Evolutionary conservation across 1,140 invertebrate species (phyloP).

Genomic region (Campoletis sonorensis): DNA sequence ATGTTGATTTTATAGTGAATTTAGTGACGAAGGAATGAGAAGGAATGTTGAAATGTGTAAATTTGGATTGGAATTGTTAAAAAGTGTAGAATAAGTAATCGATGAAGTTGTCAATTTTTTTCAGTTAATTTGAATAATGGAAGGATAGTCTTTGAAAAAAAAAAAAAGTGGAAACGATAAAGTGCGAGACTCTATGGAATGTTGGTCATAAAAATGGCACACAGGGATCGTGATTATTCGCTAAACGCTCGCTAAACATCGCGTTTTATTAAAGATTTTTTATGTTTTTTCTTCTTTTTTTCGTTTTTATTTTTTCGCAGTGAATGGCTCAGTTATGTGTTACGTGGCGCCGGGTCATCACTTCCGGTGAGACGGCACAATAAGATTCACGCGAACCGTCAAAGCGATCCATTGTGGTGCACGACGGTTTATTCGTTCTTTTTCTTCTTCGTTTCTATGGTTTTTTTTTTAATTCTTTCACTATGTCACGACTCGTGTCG

Average conservation of each 20-base stretch:
- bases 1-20: too few relatives aligned
- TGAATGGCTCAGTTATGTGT: not conserved
- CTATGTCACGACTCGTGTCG: not conserved
- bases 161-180: too few relatives aligned
- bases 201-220: conserved; percentile 8
- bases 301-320: not conserved
- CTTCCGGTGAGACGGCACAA: not conserved
- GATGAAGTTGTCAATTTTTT: not conserved
- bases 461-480: too few relatives aligned
- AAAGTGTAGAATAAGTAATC: not conserved
- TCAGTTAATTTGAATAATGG: not conserved
- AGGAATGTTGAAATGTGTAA: too few relatives aligned
- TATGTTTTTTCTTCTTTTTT: not conserved
- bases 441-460: not conserved
- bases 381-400: not conserved
- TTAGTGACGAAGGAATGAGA: too few relatives aligned
- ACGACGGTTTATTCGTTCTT: not conserved
- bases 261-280: not conserved
- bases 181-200: not conserved
- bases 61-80: not conserved
- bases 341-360: conserved; percentile 15
- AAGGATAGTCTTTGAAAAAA: not conserved
- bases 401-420: not conserved
- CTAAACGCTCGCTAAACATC: conserved; percentile 2
- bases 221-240: conserved; percentile 5